Evolutionary conservation across 2,797 vertebrate species (phyloP).

Genomic region (Pseudochirops corinnae): DNA sequence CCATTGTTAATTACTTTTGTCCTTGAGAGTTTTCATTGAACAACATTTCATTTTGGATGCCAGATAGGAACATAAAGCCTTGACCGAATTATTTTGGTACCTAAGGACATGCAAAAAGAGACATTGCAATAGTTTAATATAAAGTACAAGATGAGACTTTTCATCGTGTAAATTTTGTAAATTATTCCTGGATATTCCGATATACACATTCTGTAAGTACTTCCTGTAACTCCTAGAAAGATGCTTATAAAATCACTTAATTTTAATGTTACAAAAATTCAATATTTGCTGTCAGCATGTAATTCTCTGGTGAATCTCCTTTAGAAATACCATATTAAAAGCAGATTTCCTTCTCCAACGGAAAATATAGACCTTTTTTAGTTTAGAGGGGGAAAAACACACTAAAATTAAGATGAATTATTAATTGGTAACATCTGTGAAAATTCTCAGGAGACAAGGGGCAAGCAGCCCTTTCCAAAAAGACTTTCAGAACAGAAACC

Average conservation of each 20-base stretch:
- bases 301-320: conserved; percentile 75
- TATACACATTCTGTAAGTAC: conserved; percentile 13
- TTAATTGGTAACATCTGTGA: conserved; percentile 89
- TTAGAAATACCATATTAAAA: conserved; percentile 73
- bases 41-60: conserved; percentile 58
- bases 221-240: conserved; percentile 51
- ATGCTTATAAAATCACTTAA: conserved; percentile 63
- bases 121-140: conserved; percentile 30
- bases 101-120: conserved; percentile 29
- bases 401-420: conserved; percentile 82
- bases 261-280: conserved; percentile 73
- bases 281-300: conserved; percentile 71
- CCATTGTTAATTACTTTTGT: conserved; percentile 55
- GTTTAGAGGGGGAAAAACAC: conserved; percentile 53
- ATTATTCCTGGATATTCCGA: conserved; percentile 40
- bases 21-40: conserved; percentile 60
- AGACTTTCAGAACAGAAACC: conserved; percentile 83
- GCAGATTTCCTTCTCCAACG: conserved; percentile 78
- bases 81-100: conserved; percentile 45
- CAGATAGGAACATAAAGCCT: conserved; percentile 67
- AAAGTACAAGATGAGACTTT: conserved; percentile 59
- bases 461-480: conserved; percentile 83
- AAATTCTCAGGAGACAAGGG: conserved; percentile 75
- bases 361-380: conserved; percentile 53
- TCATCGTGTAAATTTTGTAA: conserved; percentile 60